Evolutionary conservation across 2,797 vertebrate genomes (phyloP).

Genomic region (Gymnoscopelus braueri): DNA sequence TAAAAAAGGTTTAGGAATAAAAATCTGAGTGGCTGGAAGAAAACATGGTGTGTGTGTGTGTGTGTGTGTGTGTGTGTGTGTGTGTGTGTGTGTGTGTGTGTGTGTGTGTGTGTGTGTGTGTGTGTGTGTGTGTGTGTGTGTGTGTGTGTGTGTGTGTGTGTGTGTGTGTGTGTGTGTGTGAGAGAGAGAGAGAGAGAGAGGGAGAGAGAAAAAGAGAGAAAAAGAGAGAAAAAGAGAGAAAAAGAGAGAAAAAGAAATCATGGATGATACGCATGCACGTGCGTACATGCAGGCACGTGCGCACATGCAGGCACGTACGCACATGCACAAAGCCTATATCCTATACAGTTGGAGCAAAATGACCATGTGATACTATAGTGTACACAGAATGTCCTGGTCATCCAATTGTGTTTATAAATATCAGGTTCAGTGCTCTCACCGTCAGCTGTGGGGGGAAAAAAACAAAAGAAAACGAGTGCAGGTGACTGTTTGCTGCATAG

Average conservation of each 20-base stretch:
- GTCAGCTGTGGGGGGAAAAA: neutral
- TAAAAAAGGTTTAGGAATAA: constrained; percentile 1
- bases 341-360: no score
- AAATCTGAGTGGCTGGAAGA: constrained; percentile 26
- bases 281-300: no score
- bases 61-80: constrained; percentile 11
- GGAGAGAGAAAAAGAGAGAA: neutral
- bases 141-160: constrained; percentile 3
- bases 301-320: no score
- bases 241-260: constrained; percentile 4
- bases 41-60: neutral
- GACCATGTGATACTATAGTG: no score
- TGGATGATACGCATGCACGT: no score
- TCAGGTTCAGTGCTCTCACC: constrained; percentile 3
- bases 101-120: constrained; percentile 3
- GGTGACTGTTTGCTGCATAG: constrained; percentile 1
- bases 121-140: constrained; percentile 3
- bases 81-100: constrained; percentile 3
- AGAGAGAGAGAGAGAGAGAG: neutral
- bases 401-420: neutral
- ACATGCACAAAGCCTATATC: no score
- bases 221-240: neutral
- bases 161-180: constrained; percentile 3
- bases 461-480: constrained; percentile 5
- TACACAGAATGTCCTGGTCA: no score